These are phyloP conservation scores for Xylophagus ater DNA, from an alignment of 2,888 invertebrate genomes.

Conservation along the genomic window DNA sequence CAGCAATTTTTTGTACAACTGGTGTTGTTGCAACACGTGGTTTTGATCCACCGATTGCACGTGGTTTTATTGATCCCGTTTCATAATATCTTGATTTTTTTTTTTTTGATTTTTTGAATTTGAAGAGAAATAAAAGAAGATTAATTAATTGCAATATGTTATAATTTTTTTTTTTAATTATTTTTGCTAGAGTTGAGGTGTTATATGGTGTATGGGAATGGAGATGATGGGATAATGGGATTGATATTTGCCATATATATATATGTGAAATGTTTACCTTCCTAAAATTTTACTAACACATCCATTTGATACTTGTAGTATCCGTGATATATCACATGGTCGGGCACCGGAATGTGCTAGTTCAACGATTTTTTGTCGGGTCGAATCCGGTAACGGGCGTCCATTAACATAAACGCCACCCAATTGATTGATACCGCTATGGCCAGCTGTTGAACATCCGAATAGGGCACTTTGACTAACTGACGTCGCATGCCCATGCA, in stretches of 20 bases:
- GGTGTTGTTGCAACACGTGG: conserved; percentile 89
- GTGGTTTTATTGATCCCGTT: conserved; percentile 92
- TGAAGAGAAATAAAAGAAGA: too few relatives aligned
- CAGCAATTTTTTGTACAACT: conserved; percentile 90
- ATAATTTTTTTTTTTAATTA: not conserved
- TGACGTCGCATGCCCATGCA: conserved; percentile 48
- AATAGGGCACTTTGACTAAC: conserved; percentile 64
- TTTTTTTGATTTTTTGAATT: too few relatives aligned
- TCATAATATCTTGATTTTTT: conserved; percentile 75
- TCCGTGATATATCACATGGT: conserved; percentile 97
- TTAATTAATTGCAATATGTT: not conserved
- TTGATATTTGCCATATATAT: too few relatives aligned
- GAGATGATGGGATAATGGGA: too few relatives aligned
- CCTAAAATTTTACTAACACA: conserved; percentile 98
- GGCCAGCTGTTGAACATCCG: conserved; percentile 79
- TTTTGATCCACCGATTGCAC: conserved; percentile 95
- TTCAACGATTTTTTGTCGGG: conserved; percentile 97
- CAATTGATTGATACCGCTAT: conserved; percentile 99
- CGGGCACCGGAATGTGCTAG: conserved; percentile 94
- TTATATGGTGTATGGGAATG: too few relatives aligned
- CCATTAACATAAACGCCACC: conserved; percentile 99
- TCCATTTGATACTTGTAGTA: conserved; percentile 97
- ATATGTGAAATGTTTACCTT: too few relatives aligned
- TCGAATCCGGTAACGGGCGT: conserved; percentile 92
- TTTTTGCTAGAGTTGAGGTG: too few relatives aligned